Base-by-base conservation (phyloP, 2,888 invertebrate species). In the Eupithecia subumbrata region DNA sequence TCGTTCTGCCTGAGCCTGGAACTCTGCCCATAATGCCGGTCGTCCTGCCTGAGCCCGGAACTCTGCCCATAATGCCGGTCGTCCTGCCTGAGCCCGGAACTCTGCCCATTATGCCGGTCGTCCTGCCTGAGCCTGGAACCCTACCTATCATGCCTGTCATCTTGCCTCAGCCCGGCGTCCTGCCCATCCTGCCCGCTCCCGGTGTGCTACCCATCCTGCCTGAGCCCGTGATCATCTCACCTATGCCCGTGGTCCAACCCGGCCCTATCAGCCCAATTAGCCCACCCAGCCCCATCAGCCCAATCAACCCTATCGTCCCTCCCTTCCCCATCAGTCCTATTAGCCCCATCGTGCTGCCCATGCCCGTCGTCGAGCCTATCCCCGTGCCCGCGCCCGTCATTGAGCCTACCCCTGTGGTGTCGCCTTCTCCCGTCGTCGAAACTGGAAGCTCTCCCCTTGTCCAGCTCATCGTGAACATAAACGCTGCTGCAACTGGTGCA, bases 381-480 rank as follows among this genome's bases (percentile, higher is more conserved):
- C 79, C 80, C 71, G 79, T 75, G 12, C 66, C 76, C 22, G 18
- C 76, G n/a, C 79, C 80, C 69, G 80, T 75, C 48, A 69, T 69
- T 30, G 22, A 22, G 4, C 72, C 78, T 63, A 56, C 79, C n/a
- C 83, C 82, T 60, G 79, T 80, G 74, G 73, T 78, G 72, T 25
- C 76, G 9, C 52, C 52, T n/a, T 18, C 52, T 69, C 63, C 74
- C 40, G 72, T 74, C n/a, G 77, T 77, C 68, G 74, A 75, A 56
- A 69, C 82, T 67, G 69, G 72, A 71, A 74, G 72, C 71, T 74
- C 83, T 76, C 84, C 85, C 37, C 80, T 86, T 40, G 85, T 87
- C 60, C 86, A 87, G 81, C 84, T 88, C 80, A 83, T 87, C 82
- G 72, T 88, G 76, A 88, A 87, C 82, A 82, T 86, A 73, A 82